Conservation (phyloP, 2,113 vertebrate species). For the Gymnorhina tibicen region DNA sequence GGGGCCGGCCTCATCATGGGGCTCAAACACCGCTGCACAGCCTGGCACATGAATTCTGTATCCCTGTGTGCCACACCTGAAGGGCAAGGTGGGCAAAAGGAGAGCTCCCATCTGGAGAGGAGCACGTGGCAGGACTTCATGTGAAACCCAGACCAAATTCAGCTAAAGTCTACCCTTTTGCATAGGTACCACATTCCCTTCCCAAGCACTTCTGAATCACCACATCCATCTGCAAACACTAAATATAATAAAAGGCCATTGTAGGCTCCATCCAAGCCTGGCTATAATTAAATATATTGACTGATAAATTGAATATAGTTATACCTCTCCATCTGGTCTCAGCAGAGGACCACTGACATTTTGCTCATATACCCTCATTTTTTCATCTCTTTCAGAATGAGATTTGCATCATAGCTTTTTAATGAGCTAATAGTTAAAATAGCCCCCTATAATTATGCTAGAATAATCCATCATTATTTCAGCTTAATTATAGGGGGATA, state of each 20-base stretch:
- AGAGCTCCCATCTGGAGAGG: not conserved
- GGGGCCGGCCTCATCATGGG: accelerated
- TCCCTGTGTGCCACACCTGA: not conserved
- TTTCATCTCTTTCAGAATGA: not conserved
- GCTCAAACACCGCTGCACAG: accelerated
- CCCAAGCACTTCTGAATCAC: not conserved
- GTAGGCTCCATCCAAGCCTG: constrained; percentile 17
- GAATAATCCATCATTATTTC: constrained; percentile 70
- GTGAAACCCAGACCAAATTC: not conserved
- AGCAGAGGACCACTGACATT: constrained; percentile 39
- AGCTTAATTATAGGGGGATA: constrained; percentile 64
- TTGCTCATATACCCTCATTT: constrained; percentile 35
- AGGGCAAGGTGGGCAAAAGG: not conserved
- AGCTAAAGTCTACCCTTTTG: not conserved
- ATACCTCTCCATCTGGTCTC: constrained; percentile 58
- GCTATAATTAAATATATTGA: constrained; percentile 51
- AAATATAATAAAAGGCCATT: constrained; percentile 22
- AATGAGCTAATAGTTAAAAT: constrained; percentile 73
- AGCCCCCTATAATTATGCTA: constrained; percentile 65
- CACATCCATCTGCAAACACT: not conserved
- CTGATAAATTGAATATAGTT: constrained; percentile 37
- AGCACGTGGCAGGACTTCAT: not conserved
- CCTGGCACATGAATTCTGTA: not conserved
- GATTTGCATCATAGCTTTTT: constrained; percentile 69
- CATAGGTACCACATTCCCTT: not conserved